Conservation (phyloP, 2,888 invertebrate species). For the Caenorhabditis becei region DNA sequence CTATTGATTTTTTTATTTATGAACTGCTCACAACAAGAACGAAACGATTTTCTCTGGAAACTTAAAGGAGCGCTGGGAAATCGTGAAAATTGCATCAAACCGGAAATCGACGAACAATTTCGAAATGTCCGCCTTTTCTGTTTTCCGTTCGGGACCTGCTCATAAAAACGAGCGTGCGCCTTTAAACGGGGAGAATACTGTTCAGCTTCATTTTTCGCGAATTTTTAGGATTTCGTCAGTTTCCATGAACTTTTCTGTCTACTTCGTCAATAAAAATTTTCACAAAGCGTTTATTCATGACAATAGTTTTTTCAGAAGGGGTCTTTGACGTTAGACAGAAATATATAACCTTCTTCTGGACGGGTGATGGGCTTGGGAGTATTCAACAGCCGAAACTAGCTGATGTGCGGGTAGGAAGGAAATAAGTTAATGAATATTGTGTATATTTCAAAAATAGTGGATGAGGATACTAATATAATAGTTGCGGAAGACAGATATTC, state of each 20-base stretch:
- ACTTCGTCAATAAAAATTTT: too few species aligned
- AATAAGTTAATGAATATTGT: conserved; percentile 31
- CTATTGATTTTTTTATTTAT: too few species aligned
- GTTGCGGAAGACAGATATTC: too few species aligned
- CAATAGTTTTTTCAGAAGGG: background rate
- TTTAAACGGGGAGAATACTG: too few species aligned
- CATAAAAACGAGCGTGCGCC: background rate
- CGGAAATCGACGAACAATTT: background rate
- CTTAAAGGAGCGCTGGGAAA: too few species aligned
- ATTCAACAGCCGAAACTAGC: background rate
- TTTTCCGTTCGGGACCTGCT: background rate
- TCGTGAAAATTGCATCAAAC: background rate
- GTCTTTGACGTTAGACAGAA: background rate
- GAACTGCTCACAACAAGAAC: too few species aligned
- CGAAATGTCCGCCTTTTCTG: background rate
- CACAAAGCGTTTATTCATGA: conserved; percentile 25
- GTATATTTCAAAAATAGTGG: background rate
- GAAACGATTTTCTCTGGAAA: too few species aligned
- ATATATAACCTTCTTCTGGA: background rate
- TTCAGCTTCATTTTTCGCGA: too few species aligned
- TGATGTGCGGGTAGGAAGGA: background rate
- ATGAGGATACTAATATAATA: background rate
- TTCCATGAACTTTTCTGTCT: too few species aligned
- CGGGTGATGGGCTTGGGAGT: background rate
- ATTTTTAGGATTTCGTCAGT: too few species aligned